A percentile compares a stretch with the other conserved stretches of the same genome.
phyloP scores from a whole-genome alignment of 2,888 invertebrate species.

The Cephus nigrinus region DNA sequence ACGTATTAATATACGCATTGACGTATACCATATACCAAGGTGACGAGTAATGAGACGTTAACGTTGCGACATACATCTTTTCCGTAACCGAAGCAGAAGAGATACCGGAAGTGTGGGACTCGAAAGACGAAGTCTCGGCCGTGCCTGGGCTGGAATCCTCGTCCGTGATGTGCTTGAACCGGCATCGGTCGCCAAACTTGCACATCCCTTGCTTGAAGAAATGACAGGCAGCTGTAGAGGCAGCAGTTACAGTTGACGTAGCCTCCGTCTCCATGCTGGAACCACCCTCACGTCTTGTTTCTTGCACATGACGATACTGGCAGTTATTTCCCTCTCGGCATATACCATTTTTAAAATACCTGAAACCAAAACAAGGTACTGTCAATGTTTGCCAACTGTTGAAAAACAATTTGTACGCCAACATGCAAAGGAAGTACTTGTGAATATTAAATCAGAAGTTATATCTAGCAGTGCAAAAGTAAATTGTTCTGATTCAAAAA shows the following conservation, averaged over 20 bases:
- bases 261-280: constrained; percentile 23
- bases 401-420: background rate
- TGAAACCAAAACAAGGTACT: constrained; percentile 27
- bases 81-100: background rate
- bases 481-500: background rate
- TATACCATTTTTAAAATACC: constrained; percentile 60
- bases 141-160: constrained; percentile 28
- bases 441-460: background rate
- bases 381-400: background rate
- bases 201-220: constrained; percentile 61
- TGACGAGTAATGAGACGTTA: background rate
- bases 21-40: constrained; percentile 1
- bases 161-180: constrained; percentile 48
- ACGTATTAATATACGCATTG: background rate
- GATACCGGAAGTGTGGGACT: constrained; percentile 33
- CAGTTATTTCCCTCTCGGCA: constrained; percentile 61
- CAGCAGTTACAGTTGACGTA: constrained; percentile 23
- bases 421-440: background rate
- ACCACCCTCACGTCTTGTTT: constrained; percentile 32
- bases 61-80: constrained; percentile 1
- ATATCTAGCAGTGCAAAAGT: background rate
- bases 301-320: constrained; percentile 54
- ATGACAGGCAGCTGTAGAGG: constrained; percentile 43
- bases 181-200: constrained; percentile 56
- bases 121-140: constrained; percentile 38